Evolutionary conservation across 2,888 invertebrate species (phyloP).

Genomic region (Congeria kusceri): DNA sequence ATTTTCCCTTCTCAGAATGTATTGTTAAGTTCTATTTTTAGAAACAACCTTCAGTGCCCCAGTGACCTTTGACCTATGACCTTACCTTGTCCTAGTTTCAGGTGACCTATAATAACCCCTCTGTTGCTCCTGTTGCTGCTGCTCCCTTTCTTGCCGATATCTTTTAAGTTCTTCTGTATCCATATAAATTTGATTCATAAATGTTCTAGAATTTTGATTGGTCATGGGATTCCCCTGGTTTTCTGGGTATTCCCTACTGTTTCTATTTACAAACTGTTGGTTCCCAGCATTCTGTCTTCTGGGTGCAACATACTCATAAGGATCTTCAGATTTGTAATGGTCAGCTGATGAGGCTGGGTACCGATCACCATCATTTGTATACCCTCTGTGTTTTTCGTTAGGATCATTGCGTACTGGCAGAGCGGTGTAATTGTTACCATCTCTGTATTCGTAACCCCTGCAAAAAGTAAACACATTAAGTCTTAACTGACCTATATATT

Average conservation of each 20-base stretch:
- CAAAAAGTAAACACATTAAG: slow-evolving; percentile 22
- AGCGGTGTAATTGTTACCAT: slow-evolving; percentile 58
- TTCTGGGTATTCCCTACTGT: slow-evolving; percentile 27
- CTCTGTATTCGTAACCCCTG: slow-evolving; percentile 68
- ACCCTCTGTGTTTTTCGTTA: slow-evolving; percentile 49
- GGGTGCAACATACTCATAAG: slow-evolving; percentile 78
- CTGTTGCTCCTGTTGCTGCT: slow-evolving; percentile 43
- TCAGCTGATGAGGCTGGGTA: slow-evolving; percentile 36
- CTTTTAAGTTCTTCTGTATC: slow-evolving; percentile 77
- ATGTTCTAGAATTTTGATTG: slow-evolving; percentile 69
- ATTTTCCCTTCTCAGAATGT: neutral
- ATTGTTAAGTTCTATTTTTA: slow-evolving; percentile 1
- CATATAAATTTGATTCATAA: slow-evolving; percentile 82
- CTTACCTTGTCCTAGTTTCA: slow-evolving; percentile 74
- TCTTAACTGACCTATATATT: no score
- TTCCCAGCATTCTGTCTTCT: slow-evolving; percentile 35
- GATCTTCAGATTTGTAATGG: slow-evolving; percentile 67
- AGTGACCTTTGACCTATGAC: slow-evolving; percentile 47
- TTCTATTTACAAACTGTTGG: slow-evolving; percentile 37
- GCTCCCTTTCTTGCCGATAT: slow-evolving; percentile 56
- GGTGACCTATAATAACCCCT: slow-evolving; percentile 62
- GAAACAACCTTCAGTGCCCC: slow-evolving; percentile 12
- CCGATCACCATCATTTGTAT: slow-evolving; percentile 49
- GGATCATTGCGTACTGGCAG: slow-evolving; percentile 41
- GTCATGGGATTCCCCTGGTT: slow-evolving; percentile 14